phyloP scores from a whole-genome alignment of 2,888 invertebrate genomes.

The Petrophora chlorosata region DNA sequence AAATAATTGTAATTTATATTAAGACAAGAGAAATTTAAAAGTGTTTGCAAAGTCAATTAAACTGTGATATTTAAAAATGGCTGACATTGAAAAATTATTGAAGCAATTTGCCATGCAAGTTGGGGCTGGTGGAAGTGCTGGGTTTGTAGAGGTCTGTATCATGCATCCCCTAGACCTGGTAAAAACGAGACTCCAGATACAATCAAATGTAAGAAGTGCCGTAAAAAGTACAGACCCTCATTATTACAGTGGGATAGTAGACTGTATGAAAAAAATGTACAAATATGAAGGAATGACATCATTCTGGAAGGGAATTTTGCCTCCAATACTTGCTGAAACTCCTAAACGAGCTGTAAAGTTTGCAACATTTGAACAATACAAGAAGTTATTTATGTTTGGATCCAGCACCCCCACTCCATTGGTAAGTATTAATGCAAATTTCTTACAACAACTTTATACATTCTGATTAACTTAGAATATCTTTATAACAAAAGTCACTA shows the following conservation, averaged over 20 bases:
- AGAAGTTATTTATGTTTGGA: conserved; percentile 92
- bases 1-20: not conserved
- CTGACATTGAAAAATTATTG: conserved; percentile 72
- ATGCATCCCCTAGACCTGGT: conserved; percentile 98
- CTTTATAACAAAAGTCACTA: too few species aligned
- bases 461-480: conserved; percentile 2
- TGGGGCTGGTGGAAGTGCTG: conserved; percentile 95
- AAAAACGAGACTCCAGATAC: conserved; percentile 89
- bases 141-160: conserved; percentile 96
- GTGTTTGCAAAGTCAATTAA: not conserved
- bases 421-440: conserved; percentile 66
- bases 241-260: conserved; percentile 90
- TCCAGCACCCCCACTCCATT: conserved; percentile 89
- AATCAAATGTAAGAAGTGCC: conserved; percentile 48
- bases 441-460: not conserved
- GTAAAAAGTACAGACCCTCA: conserved; percentile 74
- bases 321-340: conserved; percentile 96
- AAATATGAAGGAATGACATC: conserved; percentile 91
- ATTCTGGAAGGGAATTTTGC: conserved; percentile 97
- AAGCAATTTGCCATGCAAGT: conserved; percentile 92
- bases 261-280: conserved; percentile 96
- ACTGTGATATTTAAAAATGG: conserved; percentile 50
- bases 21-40: not conserved
- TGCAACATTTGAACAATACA: conserved; percentile 96
- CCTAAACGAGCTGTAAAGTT: conserved; percentile 98